A percentile compares a stretch with the other conserved stretches of the same genome.
Evolutionary conservation across 2,113 vertebrate genomes (phyloP).

Genomic region (Tetrao urogallus): DNA sequence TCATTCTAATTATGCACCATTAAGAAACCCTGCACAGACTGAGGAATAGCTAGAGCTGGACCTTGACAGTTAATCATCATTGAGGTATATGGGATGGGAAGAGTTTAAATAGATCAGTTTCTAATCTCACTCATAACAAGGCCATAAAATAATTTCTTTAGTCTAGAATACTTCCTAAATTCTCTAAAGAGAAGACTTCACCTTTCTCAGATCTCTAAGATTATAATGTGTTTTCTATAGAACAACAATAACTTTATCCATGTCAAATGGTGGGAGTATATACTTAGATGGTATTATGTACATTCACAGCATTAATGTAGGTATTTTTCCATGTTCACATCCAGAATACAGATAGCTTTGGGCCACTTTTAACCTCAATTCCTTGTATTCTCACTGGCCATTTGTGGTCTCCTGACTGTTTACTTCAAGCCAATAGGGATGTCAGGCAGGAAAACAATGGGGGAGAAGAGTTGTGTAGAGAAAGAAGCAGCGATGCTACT

Average conservation of each 20-base stretch:
- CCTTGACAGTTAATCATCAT: not conserved
- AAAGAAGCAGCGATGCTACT: not conserved
- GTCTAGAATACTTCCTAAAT: not conserved
- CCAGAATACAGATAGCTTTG: not conserved
- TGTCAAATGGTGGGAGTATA: not conserved
- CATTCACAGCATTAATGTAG: not conserved
- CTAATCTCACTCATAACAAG: not conserved
- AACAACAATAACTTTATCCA: not conserved
- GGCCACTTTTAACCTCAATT: not conserved
- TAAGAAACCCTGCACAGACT: not conserved
- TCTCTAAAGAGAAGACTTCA: not conserved
- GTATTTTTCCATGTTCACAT: not conserved
- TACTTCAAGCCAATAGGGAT: not conserved
- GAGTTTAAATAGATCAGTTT: not conserved
- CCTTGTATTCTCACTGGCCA: not conserved
- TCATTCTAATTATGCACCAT: not conserved
- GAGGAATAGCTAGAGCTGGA: not conserved
- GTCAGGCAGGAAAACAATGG: not conserved
- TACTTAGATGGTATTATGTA: not conserved
- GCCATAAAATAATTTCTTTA: not conserved
- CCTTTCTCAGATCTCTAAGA: not conserved
- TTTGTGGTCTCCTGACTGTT: not conserved
- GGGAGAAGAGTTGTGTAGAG: too few relatives aligned
- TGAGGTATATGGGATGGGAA: rapidly evolving
- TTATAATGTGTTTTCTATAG: not conserved